Base-by-base conservation (phyloP, 2,113 vertebrate genomes). In the Leptodactylus fuscus region DNA sequence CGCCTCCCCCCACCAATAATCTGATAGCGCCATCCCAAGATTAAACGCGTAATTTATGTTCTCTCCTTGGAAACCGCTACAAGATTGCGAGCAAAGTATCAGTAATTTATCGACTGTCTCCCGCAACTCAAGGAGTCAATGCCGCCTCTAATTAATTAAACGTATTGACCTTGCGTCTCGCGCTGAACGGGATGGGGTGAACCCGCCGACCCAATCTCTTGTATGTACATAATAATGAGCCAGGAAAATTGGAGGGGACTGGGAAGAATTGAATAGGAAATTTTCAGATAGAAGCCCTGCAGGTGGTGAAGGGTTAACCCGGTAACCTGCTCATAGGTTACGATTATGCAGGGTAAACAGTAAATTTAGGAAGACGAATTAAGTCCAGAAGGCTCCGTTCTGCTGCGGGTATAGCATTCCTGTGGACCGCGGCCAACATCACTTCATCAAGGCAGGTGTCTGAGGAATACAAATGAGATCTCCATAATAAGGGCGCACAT, bases 401-500 rank as follows among this genome's bases (percentile, higher is more conserved):
- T 58, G 69, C 67, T 41, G 67, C 34, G 51, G 44, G 62, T 32
- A 27, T 29, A 13, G 69, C 69, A 46, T 73, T 83, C 81, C 49
- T 74, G 69, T 55, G 81, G 81, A 38, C 38, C 0, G 11, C 67
- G 36, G 69, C 69, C 67, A 71, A 49, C 46, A 51, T 49, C n/a
- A n/a, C 69, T 83, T 70, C 48, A 60, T 74, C 67, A 73, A 38
- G 46, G 51, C 81, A 82, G 81, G 67, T 82, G 65, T 36, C 32
- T 13, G n/a, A 36, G 20, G 81, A 73, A 83, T 83, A 74, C 81
- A 73, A 74, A 83, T 83, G 81, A 83, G 81, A 27, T 12, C 7
- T 58, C n/a, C 29, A n/a, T 74, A 74, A 74, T 58, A 51, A 36
- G n/a, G 34, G 49, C n/a, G 34, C 51, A 24, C 70, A 46, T 46